Evolutionary conservation across 2,888 invertebrate genomes (phyloP), one percentile per base, ranked within the genome.

Genomic region (Stenchaetothrips biformis): DNA sequence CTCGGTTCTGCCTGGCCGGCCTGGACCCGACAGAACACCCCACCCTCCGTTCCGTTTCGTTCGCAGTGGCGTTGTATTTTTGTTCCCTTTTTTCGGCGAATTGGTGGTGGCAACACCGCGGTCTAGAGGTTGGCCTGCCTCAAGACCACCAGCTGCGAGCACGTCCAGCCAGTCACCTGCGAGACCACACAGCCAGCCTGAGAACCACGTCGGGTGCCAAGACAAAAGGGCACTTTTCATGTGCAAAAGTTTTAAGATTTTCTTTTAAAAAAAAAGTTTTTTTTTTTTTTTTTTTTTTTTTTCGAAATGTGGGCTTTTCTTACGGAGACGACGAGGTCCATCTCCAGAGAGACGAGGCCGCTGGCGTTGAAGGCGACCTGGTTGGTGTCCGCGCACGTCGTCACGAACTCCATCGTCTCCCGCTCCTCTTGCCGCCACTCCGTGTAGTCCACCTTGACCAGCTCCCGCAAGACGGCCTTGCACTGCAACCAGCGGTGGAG

Each of bases 111-210:
- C 53, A 2, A 16, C 53, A 7, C 53, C 53, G 9, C 53, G 53
- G 37, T 37, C 37, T 37, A 37, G 37, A 4, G 4, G 37, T 37
- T 11, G 25, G 67, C 67, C 67, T 74, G 67, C 1, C 21, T 25
- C 8, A 74, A 2, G 21, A 74, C 67, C 67, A 74, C 67, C 25
- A 74, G 67, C 67, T 74, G 67, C 67, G 67, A 74, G 21, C n/a
- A n/a, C 25, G 67, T 74, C 67, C 67, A 74, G 8, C 67, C 67
- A 1, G 25, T 25, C 67, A 74, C 67, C 67, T 74, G 67, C 67
- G 21, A 21, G n/a, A 53, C 62, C 37, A 16, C 53, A 53, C 2
- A 2, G 53, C 53, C 53, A 53, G 1, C 53, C 13, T 53, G 53
- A 9, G 53, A 1, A 13, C 13, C 53, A 49, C 13, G 49, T 49